Conservation (phyloP, 2,113 vertebrate genomes). For the Ophiodon elongatus region DNA sequence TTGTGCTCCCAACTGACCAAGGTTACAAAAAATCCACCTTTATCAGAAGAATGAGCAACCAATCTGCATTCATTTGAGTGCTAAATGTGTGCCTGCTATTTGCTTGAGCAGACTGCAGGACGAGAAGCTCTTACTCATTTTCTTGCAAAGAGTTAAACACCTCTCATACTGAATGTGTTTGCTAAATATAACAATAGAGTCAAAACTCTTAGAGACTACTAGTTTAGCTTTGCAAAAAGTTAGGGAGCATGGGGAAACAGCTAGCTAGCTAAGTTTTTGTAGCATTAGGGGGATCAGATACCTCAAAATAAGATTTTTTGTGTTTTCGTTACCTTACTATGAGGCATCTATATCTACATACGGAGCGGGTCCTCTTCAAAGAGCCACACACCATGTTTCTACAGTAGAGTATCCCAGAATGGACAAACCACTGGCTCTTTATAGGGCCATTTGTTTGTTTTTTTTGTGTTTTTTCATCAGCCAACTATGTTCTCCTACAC, state of each 20-base stretch:
- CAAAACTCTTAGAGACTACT: not conserved
- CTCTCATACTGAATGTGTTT: not conserved
- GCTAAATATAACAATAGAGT: not conserved
- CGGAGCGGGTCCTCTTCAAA: too few relatives aligned
- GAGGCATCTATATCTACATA: not conserved
- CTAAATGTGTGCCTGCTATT: not conserved
- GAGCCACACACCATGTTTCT: too few relatives aligned
- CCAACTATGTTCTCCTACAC: too few relatives aligned
- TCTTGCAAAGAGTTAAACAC: not conserved
- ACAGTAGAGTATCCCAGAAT: not conserved
- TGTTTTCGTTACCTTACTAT: not conserved
- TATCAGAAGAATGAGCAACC: conserved; percentile 1
- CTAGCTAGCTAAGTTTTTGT: not conserved
- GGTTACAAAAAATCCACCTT: conserved; percentile 14
- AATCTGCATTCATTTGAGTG: not conserved
- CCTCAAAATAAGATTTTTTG: not conserved
- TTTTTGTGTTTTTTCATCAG: too few relatives aligned
- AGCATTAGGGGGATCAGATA: not conserved
- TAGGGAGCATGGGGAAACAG: not conserved
- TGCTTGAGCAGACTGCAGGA: too few relatives aligned
- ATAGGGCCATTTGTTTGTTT: not conserved
- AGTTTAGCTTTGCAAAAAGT: not conserved
- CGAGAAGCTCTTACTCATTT: not conserved
- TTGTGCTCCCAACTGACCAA: conserved; percentile 1
- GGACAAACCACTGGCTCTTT: not conserved